Percentiles rank a stretch among this genome's conserved stretches.
phyloP scores from a whole-genome alignment of 2,797 vertebrate species.

The Sebastes minor region DNA sequence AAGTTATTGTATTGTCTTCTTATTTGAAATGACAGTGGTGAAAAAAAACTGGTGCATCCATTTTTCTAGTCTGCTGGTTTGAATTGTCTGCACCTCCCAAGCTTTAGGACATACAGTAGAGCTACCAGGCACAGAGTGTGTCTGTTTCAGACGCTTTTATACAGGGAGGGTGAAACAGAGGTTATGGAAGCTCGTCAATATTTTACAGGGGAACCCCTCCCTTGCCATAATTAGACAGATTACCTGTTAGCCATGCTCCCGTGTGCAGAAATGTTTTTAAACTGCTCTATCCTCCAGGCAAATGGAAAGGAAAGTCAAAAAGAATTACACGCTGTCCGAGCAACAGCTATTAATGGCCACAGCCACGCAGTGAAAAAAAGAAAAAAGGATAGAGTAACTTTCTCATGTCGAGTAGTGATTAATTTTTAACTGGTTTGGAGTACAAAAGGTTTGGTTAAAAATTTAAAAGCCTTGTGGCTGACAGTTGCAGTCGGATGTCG shows the following conservation, averaged over 20 bases:
- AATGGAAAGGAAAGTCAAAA: conserved; percentile 93
- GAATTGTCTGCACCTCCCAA: conserved; percentile 76
- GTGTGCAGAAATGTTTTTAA: conserved; percentile 90
- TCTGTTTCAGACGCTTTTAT: conserved; percentile 85
- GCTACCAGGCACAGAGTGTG: conserved; percentile 86
- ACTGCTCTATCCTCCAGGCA: conserved; percentile 91
- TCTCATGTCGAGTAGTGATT: conserved; percentile 81
- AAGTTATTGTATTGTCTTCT: conserved; percentile 36
- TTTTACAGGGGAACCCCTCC: conserved; percentile 92
- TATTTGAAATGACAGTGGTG: conserved; percentile 18
- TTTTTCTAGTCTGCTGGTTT: conserved; percentile 20
- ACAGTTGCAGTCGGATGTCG: conserved; percentile 76
- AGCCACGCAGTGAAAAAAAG: conserved; percentile 44
- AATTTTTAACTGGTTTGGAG: conserved; percentile 88
- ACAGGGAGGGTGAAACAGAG: conserved; percentile 92
- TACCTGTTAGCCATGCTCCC: conserved; percentile 94
- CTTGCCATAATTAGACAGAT: conserved; percentile 97
- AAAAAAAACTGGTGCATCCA: conserved; percentile 56
- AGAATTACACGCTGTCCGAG: conserved; percentile 90
- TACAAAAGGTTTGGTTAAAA: conserved; percentile 89
- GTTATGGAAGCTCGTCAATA: conserved; percentile 92
- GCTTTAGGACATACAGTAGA: conserved; percentile 83
- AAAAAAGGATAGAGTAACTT: conserved; percentile 56
- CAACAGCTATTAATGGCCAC: conserved; percentile 85
- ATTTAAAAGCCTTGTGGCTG: conserved; percentile 84